Conservation (phyloP, 1,140 invertebrate species). For the Bombus consobrinus region DNA sequence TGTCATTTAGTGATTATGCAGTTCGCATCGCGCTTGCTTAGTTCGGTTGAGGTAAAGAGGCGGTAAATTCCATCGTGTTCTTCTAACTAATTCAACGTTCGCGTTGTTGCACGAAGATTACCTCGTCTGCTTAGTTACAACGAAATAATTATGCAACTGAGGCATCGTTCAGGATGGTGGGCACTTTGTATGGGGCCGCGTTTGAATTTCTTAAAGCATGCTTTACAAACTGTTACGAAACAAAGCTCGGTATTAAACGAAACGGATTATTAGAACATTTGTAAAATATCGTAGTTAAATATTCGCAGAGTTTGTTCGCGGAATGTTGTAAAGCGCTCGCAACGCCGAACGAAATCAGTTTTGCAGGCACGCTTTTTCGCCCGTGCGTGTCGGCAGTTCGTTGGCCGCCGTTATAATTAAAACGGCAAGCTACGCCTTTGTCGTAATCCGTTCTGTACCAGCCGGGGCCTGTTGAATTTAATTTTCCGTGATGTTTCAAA, state of each 20-base stretch:
- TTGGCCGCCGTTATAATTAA: slow-evolving; percentile 32
- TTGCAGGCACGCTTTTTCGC: slow-evolving; percentile 7
- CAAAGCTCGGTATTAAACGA: slow-evolving; percentile 20
- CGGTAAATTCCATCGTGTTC: not conserved
- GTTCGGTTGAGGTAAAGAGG: not conserved
- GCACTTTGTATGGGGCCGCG: not conserved
- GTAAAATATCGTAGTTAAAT: slow-evolving; percentile 26
- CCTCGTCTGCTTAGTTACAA: not conserved
- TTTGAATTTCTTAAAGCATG: not conserved
- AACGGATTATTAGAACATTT: slow-evolving; percentile 37
- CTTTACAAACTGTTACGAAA: not conserved
- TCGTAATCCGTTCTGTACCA: slow-evolving; percentile 28
- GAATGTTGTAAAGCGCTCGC: not conserved
- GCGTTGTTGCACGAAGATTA: slow-evolving; percentile 11
- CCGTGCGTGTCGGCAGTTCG: not conserved
- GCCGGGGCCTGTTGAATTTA: slow-evolving; percentile 21
- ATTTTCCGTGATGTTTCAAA: slow-evolving; percentile 24
- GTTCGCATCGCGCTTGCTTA: not conserved
- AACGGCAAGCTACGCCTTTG: slow-evolving; percentile 18
- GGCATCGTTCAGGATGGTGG: not conserved
- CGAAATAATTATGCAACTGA: slow-evolving; percentile 33
- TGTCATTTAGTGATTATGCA: too few species aligned
- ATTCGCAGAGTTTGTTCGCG: slow-evolving; percentile 2
- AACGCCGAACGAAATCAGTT: slow-evolving; percentile 28
- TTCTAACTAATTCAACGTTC: not conserved